Base-by-base conservation (phyloP, 2,797 vertebrate genomes). In the Catostomus latipinnis region DNA sequence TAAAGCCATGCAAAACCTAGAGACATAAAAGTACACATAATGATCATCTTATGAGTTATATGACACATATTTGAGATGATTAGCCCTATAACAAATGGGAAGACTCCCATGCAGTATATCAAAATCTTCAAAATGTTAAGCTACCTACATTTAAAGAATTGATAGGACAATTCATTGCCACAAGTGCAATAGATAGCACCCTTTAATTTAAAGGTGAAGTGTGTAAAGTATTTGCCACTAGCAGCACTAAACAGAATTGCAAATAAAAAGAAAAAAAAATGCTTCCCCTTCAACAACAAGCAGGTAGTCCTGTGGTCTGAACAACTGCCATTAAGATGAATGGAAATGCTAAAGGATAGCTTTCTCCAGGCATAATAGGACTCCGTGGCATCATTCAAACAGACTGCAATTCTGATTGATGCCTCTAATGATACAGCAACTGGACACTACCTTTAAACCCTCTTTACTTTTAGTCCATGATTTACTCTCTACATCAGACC, bases 1-100 rank as follows among this genome's bases (percentile, higher is more conserved):
- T 57, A 60, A 72, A 76, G 58, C 76, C 70, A 81, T 67, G 78
- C 60, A 66, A 10, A 74, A 74, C 77, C 77, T 80, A 79, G 8
- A 71, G 66, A 58, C 7, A 70, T 60, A 57, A 61, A 56, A 16
- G 80, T 43, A 50, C 53, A 68, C 2, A 16, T 48, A 62, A 50
- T 74, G 14, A 80, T 18, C 14, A 58, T 45, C 8, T 56, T 45
- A 72, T 53, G n/a, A 74, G 50, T 81, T 63, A 56, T 71, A 14
- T 34, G 34, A 34, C 34, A 34, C 5, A 46, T 66, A 10, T 69
- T 14, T 78, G n/a, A 57, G 69, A 76, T 75, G 49, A 34, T 34
- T 13, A 81, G 69, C 73, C 74, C 76, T 61, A 68, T 34, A 3
- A 34, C 34, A 71, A 18, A 49, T 65, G 14, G 16, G n/a, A 71